Evolutionary conservation across 2,113 vertebrate species (phyloP), one percentile per base, ranked within the genome.

Genomic region (Struthidea cinerea): DNA sequence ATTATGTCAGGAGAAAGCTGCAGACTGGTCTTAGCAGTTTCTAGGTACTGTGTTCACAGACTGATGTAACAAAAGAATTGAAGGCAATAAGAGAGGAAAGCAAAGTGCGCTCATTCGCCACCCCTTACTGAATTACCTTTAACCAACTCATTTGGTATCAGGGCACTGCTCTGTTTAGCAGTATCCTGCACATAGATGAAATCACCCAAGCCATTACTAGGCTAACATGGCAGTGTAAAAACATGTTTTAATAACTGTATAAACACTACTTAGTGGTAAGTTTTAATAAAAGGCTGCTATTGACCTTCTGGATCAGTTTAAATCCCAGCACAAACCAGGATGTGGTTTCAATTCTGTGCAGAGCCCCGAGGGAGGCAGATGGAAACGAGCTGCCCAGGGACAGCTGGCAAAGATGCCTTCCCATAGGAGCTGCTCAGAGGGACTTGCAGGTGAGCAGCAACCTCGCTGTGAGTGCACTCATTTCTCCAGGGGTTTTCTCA

Each of bases 251-350:
- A 39, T 67, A 74, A 69, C 24, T 53, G 26, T 27, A 46, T 30
- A 87, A 84, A 89, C 26, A 74, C 71, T 50, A 20, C 32, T 80
- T 61, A 37, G 42, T 3, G 2, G 12, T 28, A 69, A 80, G 16
- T 84, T 80, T 88, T 95, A 83, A 79, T 86, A 83, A 83, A 92
- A 50, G 55, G 26, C 59, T 90, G 71, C 28, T 83, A 3, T 14
- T 92, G 79, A 92, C 69, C 68, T 85, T 81, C 42, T 5, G 24
- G 75, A 67, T 88, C 59, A 77, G 70, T 26, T 80, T 55, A 92
- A 96, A 94, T 74, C 71, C 83, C 64, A 93, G 46, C 27, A 67
- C 55, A 93, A 90, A 55, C 9, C n/a, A 52, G 71, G 56, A 74
- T 20, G 26, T 42, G 78, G 41, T 81, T 90, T 89, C 63, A 90